Conservation (phyloP, 64 coral and sea anemone genomes). For the Exaiptasia diaphana region DNA sequence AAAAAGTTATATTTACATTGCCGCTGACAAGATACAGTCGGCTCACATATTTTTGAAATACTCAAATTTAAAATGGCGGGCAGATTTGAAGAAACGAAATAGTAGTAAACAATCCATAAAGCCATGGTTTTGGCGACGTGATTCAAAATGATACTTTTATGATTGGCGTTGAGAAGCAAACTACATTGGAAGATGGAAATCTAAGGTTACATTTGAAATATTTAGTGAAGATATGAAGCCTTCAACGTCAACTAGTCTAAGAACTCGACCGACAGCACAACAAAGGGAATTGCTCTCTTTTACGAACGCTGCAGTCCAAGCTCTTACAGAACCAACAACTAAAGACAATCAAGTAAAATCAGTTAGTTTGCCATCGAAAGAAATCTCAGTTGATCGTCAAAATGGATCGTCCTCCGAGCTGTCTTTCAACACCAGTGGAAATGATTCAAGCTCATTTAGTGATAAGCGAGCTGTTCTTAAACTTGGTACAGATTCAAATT, state of each 20-base stretch:
- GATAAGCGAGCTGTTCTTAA: background rate
- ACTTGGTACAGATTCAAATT: background rate
- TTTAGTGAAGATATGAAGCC: background rate
- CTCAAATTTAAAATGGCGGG: constrained; percentile 1
- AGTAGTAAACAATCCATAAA: too few species aligned
- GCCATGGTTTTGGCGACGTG: too few species aligned
- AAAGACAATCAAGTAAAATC: background rate
- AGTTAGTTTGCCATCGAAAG: background rate
- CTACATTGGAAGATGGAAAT: too few species aligned
- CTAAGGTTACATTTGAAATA: background rate
- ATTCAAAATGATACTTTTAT: background rate
- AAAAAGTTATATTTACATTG: background rate
- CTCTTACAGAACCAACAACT: background rate
- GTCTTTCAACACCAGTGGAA: background rate
- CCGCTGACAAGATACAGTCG: background rate
- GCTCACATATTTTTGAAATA: constrained; percentile 9
- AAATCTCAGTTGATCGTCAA: too few species aligned
- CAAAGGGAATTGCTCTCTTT: constrained; percentile 66
- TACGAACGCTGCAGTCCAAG: constrained; percentile 82
- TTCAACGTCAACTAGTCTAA: background rate
- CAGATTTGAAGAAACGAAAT: too few species aligned
- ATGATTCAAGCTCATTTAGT: background rate
- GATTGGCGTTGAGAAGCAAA: too few species aligned
- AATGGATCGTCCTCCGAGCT: too few species aligned
- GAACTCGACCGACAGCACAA: background rate